Evolutionary conservation across 2,113 vertebrate species (phyloP).

Genomic region (Phrynosoma platyrhinos): DNA sequence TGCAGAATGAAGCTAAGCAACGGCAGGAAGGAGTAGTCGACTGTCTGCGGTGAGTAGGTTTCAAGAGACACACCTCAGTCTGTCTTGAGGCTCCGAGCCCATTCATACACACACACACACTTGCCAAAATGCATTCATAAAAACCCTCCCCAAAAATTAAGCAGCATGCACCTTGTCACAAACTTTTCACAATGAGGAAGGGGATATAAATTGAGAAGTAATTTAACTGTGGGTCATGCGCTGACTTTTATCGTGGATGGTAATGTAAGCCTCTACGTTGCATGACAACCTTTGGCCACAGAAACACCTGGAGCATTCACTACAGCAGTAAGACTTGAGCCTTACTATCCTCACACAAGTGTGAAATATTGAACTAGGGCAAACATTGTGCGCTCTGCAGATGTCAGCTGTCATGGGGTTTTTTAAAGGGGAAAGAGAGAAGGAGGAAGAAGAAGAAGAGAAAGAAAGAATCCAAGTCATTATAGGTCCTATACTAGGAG

Average conservation of each 20-base stretch:
- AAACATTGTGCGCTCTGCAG: not conserved
- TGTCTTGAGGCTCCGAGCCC: not conserved
- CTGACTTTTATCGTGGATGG: not conserved
- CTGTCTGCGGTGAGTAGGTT: not conserved
- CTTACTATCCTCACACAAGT: not conserved
- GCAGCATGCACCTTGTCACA: not conserved
- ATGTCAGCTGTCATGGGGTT: not conserved
- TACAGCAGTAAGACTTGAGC: not conserved
- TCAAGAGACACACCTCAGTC: not conserved
- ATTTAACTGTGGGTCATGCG: not conserved
- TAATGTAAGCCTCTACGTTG: not conserved
- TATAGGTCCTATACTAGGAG: not conserved
- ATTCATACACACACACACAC: not conserved
- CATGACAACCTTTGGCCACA: not conserved
- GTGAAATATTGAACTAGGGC: not conserved
- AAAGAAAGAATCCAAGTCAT: not conserved
- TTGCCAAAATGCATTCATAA: not conserved
- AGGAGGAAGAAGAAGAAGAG: no score
- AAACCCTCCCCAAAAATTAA: not conserved
- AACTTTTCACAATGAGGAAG: not conserved
- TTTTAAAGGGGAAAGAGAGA: no score
- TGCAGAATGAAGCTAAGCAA: conserved; percentile 21
- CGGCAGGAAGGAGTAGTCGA: not conserved
- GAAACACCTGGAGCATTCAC: not conserved
- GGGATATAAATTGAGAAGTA: not conserved